phyloP scores from a whole-genome alignment of 1,140 invertebrate genomes.

The Nymphalis io region DNA sequence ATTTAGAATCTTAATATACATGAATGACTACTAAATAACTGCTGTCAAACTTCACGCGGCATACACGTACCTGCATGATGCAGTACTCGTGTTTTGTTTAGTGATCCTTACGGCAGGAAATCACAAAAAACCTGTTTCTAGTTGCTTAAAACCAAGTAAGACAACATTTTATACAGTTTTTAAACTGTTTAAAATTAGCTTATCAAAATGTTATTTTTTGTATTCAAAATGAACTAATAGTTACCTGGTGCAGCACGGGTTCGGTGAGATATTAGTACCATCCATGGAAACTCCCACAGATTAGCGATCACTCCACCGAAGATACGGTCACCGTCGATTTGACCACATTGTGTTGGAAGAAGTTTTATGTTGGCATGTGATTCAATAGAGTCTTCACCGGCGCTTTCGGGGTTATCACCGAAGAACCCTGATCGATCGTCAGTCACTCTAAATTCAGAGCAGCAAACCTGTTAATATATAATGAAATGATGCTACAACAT shows the following conservation, averaged over 20 bases:
- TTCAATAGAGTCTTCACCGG: not conserved
- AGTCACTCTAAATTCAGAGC: slow-evolving; percentile 27
- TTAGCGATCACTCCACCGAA: slow-evolving; percentile 30
- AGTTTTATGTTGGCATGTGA: slow-evolving; percentile 27
- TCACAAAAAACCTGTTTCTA: too few species aligned
- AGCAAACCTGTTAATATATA: slow-evolving; percentile 25
- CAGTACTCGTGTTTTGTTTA: too few species aligned
- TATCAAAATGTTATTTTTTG: too few species aligned
- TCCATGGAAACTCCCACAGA: slow-evolving; percentile 45
- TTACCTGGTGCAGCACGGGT: slow-evolving; percentile 23
- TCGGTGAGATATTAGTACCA: slow-evolving; percentile 40
- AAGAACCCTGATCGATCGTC: not conserved
- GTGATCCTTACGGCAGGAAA: too few species aligned
- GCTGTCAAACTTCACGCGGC: too few species aligned
- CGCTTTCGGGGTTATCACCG: not conserved
- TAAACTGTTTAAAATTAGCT: too few species aligned
- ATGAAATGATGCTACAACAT: not conserved
- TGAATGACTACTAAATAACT: too few species aligned
- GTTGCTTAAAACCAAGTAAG: too few species aligned
- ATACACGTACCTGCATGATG: too few species aligned
- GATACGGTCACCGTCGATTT: slow-evolving; percentile 34
- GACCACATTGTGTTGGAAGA: slow-evolving; percentile 31
- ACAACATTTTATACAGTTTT: too few species aligned
- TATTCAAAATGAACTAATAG: too few species aligned
- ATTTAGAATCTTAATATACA: too few species aligned